Evolutionary conservation across 2,888 invertebrate genomes (phyloP).

Genomic region (Diplolepis rosae): DNA sequence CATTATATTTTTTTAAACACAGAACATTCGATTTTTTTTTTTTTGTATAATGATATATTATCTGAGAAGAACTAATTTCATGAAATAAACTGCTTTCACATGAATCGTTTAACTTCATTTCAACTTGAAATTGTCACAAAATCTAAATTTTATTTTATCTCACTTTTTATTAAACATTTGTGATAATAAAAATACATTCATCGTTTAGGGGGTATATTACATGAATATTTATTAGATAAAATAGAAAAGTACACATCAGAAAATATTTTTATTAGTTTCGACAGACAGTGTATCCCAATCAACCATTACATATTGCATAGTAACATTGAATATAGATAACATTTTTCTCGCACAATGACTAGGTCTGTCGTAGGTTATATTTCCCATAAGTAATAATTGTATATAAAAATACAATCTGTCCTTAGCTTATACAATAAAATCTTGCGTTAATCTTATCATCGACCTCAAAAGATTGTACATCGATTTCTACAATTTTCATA

Average conservation of each 20-base stretch:
- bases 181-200: too few species aligned
- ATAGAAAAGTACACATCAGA: conserved; percentile 54
- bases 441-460: conserved; percentile 39
- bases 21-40: not conserved
- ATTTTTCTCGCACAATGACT: conserved; percentile 65
- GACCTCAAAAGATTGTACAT: conserved; percentile 60
- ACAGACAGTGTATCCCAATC: conserved; percentile 49
- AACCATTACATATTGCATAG: conserved; percentile 52
- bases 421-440: conserved; percentile 43
- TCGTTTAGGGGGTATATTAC: too few species aligned
- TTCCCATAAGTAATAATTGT: conserved; percentile 64
- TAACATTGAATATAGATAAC: conserved; percentile 69
- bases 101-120: too few species aligned
- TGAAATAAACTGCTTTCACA: not conserved
- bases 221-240: not conserved
- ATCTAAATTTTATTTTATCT: too few species aligned
- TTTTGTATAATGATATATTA: not conserved
- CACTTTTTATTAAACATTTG: too few species aligned
- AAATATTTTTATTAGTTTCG: conserved; percentile 66
- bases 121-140: too few species aligned
- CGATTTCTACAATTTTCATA: conserved; percentile 48
- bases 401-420: conserved; percentile 69
- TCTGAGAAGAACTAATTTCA: not conserved
- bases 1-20: not conserved
- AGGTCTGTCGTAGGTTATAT: conserved; percentile 65